Percentiles rank a stretch among this genome's conserved stretches.
Conservation (phyloP, 2,888 invertebrate species). For the Microctonus hyperodae region DNA sequence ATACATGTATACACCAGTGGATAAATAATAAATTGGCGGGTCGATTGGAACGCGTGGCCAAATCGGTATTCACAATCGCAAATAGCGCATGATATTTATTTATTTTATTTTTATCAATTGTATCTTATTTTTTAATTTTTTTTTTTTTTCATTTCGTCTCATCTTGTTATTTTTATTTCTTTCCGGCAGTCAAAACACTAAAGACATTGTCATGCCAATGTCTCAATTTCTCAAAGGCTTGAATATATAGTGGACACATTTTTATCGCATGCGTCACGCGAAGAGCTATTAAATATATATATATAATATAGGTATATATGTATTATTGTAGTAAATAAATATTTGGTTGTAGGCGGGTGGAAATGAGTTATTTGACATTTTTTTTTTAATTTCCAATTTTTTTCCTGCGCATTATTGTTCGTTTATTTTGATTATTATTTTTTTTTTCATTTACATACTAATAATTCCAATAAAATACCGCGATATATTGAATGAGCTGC, state of each 20-base stretch:
- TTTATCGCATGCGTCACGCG: slow-evolving; percentile 4
- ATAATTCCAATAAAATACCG: neutral
- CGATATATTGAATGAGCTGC: neutral
- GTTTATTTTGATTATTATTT: slow-evolving; percentile 3
- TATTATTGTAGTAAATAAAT: neutral
- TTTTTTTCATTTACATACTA: neutral
- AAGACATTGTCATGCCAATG: neutral
- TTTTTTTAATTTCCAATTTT: neutral
- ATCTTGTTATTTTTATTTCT: neutral
- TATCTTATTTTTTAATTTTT: too few relatives aligned
- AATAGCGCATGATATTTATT: neutral
- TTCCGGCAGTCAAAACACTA: neutral
- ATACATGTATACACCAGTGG: neutral
- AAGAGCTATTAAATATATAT: neutral
- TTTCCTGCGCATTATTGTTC: neutral
- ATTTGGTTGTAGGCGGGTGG: neutral
- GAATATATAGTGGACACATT: neutral
- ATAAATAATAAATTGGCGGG: neutral
- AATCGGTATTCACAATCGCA: neutral
- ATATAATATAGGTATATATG: too few relatives aligned
- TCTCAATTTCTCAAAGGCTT: neutral
- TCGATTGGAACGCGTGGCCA: neutral
- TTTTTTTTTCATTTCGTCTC: neutral
- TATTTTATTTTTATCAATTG: too few relatives aligned
- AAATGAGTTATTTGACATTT: neutral